Evolutionary conservation across 2,888 invertebrate species (phyloP).

Genomic region (Bhutanitis thaidina): DNA sequence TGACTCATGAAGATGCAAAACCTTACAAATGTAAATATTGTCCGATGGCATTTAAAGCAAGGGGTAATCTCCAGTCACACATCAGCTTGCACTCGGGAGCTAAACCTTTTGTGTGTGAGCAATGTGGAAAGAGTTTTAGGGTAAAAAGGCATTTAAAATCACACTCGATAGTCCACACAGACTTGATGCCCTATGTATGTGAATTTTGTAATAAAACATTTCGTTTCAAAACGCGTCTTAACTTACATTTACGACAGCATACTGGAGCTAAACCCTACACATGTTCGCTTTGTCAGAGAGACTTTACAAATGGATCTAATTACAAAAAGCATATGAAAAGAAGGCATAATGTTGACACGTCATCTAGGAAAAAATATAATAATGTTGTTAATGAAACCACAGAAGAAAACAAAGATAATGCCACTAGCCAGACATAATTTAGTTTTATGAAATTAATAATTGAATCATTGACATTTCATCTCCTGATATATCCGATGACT

Average conservation of each 20-base stretch:
- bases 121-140: slow-evolving; percentile 67
- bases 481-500: too few relatives aligned
- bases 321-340: slow-evolving; percentile 72
- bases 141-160: slow-evolving; percentile 70
- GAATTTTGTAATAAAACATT: slow-evolving; percentile 67
- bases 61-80: slow-evolving; percentile 65
- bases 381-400: slow-evolving; percentile 3
- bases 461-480: too few relatives aligned
- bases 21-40: slow-evolving; percentile 69
- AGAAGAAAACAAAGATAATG: slow-evolving; percentile 3
- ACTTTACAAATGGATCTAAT: slow-evolving; percentile 73
- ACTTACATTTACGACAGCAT: slow-evolving; percentile 67
- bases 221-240: slow-evolving; percentile 65
- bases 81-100: slow-evolving; percentile 60
- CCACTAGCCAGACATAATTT: slow-evolving; percentile 18
- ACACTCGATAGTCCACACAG: slow-evolving; percentile 70
- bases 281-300: slow-evolving; percentile 61
- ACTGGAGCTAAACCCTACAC: slow-evolving; percentile 69
- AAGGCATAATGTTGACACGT: slow-evolving; percentile 66
- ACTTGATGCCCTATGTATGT: slow-evolving; percentile 65
- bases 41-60: slow-evolving; percentile 60
- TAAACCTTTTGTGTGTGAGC: slow-evolving; percentile 70
- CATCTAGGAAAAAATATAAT: slow-evolving; percentile 25
- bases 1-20: slow-evolving; percentile 61
- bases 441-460: background rate